Percentiles rank a stretch among this genome's conserved stretches.
Evolutionary conservation across 2,888 invertebrate genomes (phyloP).

Genomic region (Pristionchus japonicus): DNA sequence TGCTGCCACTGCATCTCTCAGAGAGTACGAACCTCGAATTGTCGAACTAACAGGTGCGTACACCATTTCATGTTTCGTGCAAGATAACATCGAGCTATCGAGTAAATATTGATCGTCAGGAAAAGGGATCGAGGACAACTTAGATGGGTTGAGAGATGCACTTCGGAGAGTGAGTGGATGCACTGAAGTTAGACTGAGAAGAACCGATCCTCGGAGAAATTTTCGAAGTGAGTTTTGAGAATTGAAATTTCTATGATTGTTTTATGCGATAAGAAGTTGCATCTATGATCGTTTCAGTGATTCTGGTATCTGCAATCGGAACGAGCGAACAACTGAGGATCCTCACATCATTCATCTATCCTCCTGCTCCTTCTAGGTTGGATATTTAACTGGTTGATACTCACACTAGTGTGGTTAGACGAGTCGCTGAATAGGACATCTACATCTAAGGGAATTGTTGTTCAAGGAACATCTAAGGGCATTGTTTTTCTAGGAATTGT

Average conservation of each 20-base stretch:
- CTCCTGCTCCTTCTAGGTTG: not conserved
- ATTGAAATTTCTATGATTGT: not conserved
- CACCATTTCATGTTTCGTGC: not conserved
- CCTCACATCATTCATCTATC: not conserved
- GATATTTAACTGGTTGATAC: too few relatives aligned
- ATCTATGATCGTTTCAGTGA: not conserved
- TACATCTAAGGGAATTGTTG: too few relatives aligned
- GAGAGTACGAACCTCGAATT: not conserved
- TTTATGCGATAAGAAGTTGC: too few relatives aligned
- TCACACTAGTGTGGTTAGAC: too few relatives aligned
- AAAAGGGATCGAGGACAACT: not conserved
- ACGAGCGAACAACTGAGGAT: not conserved
- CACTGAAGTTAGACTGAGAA: not conserved
- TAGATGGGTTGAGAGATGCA: not conserved
- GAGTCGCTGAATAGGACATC: too few relatives aligned
- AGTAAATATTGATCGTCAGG: too few relatives aligned
- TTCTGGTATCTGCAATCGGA: not conserved
- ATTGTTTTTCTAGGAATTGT: too few relatives aligned
- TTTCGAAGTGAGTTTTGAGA: not conserved
- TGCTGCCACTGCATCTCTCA: not conserved
- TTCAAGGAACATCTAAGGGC: too few relatives aligned
- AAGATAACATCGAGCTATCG: not conserved
- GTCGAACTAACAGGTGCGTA: not conserved
- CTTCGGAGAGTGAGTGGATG: not conserved
- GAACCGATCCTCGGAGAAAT: not conserved